Conservation (phyloP, 2,888 invertebrate species). For the Cybosia mesomella region DNA sequence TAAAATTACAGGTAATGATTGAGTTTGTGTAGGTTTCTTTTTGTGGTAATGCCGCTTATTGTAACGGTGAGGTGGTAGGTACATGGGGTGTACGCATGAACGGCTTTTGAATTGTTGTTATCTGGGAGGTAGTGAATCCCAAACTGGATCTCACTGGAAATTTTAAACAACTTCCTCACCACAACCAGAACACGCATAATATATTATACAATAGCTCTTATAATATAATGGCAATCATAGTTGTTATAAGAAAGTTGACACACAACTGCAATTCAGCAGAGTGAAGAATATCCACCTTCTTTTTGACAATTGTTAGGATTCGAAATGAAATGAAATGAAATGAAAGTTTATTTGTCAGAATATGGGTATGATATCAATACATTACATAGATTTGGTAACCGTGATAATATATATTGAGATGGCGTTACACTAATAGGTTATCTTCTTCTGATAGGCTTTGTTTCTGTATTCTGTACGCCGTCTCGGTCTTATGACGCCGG, state of each 20-base stretch:
- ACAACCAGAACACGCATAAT: not conserved
- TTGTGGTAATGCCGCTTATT: constrained; percentile 11
- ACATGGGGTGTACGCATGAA: constrained; percentile 5
- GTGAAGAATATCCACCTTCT: too few species aligned
- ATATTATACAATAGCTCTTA: not conserved
- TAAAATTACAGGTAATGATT: constrained; percentile 43
- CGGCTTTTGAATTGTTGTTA: not conserved
- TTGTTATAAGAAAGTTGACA: not conserved
- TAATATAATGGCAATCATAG: not conserved
- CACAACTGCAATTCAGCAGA: not conserved
- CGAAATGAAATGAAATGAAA: too few species aligned
- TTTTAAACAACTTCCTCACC: not conserved
- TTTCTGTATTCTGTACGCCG: too few species aligned
- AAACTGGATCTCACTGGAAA: not conserved
- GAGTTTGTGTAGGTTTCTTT: constrained; percentile 23
- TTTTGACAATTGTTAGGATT: too few species aligned
- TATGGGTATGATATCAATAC: too few species aligned
- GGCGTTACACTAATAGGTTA: too few species aligned
- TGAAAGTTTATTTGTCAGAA: too few species aligned
- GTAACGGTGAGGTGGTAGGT: not conserved
- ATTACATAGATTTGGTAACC: too few species aligned
- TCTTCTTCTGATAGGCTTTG: too few species aligned
- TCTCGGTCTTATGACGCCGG: too few species aligned
- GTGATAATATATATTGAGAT: too few species aligned
- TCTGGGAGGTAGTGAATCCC: not conserved